phyloP scores from a whole-genome alignment of 2,113 vertebrate genomes.

The Himantopus leucocephalus region DNA sequence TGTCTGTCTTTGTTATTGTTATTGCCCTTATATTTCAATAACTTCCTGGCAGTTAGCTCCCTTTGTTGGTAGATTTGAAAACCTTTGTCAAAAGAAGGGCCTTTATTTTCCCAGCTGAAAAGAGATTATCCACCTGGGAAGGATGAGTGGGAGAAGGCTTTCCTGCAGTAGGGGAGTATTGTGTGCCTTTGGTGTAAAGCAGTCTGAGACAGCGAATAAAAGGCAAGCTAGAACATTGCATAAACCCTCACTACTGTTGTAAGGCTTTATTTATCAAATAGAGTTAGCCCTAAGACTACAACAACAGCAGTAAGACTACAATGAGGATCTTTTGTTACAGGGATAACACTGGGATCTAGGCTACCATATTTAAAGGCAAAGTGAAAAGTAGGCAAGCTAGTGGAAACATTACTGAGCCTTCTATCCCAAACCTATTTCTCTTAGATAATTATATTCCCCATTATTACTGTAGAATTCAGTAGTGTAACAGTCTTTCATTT shows the following conservation, averaged over 20 bases:
- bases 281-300: neutral
- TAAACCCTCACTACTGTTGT: neutral
- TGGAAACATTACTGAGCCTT: neutral
- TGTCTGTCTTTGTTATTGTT: neutral
- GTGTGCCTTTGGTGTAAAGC: neutral
- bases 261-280: neutral
- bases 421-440: neutral
- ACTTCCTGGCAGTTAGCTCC: neutral
- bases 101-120: neutral
- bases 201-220: neutral
- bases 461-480: neutral
- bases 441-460: neutral
- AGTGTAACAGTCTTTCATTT: neutral
- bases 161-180: neutral
- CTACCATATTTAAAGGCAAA: neutral
- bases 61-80: neutral
- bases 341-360: neutral
- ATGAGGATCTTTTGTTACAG: neutral
- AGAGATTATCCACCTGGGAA: neutral
- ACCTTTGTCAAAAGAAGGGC: neutral
- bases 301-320: neutral
- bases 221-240: neutral
- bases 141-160: neutral
- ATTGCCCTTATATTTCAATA: neutral
- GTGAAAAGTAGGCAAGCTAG: neutral